These are phyloP conservation scores for Plagiodera versicolora DNA, from an alignment of 2,888 invertebrate species.

Conservation along the genomic window DNA sequence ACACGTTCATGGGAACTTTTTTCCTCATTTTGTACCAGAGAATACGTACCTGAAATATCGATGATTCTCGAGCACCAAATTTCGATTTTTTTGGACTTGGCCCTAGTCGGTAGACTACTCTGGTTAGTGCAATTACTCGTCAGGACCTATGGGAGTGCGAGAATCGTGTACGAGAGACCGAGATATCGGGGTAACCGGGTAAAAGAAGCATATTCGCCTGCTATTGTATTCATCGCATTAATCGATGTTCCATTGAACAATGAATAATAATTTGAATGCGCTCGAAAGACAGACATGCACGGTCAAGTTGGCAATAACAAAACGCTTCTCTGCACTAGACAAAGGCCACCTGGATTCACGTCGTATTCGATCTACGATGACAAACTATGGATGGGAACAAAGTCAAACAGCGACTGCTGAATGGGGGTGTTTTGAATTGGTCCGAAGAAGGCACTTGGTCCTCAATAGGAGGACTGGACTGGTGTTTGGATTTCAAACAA, in stretches of 20 bases:
- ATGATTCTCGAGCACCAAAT: too few relatives aligned
- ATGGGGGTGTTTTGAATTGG: too few relatives aligned
- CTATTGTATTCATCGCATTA: constrained; percentile 33
- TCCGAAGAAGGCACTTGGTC: too few relatives aligned
- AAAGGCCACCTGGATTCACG: background rate
- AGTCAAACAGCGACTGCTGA: too few relatives aligned
- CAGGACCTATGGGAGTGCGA: background rate
- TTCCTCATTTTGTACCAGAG: too few relatives aligned
- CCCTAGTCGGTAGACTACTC: too few relatives aligned
- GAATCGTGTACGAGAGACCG: background rate
- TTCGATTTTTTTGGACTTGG: too few relatives aligned
- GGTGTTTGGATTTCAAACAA: too few relatives aligned
- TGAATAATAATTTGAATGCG: constrained; percentile 31
- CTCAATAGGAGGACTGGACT: too few relatives aligned
- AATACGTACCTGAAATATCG: too few relatives aligned
- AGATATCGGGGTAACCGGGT: constrained; percentile 36
- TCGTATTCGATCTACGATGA: background rate
- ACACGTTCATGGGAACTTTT: too few relatives aligned
- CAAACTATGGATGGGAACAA: too few relatives aligned
- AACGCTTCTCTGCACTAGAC: constrained; percentile 2
- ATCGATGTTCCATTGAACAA: constrained; percentile 28
- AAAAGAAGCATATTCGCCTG: constrained; percentile 27
- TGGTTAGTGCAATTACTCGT: background rate
- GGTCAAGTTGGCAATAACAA: constrained; percentile 11
- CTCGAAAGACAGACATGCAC: constrained; percentile 24